Base-by-base conservation (phyloP, 2,888 invertebrate genomes). In the Andrena bucephala region DNA sequence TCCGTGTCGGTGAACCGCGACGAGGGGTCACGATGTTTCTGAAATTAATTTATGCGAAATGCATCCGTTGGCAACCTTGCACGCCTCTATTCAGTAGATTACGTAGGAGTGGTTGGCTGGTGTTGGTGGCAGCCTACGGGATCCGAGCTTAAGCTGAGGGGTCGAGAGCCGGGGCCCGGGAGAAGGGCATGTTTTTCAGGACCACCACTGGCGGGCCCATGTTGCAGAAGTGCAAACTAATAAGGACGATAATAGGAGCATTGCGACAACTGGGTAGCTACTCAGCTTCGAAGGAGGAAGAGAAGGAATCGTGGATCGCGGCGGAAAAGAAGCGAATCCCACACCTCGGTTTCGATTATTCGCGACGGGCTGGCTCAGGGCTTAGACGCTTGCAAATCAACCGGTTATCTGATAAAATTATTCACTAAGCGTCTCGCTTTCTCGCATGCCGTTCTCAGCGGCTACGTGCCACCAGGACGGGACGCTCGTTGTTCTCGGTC, bases 41-140 rank as follows among this genome's bases (percentile, higher is more conserved):
- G 82, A 77, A 83, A 89, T 90, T 89, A 87, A 90, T 89, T 90
- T 88, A 86, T 86, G 85, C 86, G 81, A 75, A 86, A 84, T 84
- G 77, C 77, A 77, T 78, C 82, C 83, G 48, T 81, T 81, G 86
- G 87, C 88, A 90, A 89, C 85, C 87, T 88, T 88, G 87, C 87
- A n/a, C 81, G 48, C 81, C 83, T 85, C 54, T 54, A 66, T 16
- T 67, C 6, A 13, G 33, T 42, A 42, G 67, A 67, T 74, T 52
- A 70, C 75, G 71, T 75, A 27, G 60, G 31, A 7, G 69, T 59
- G 48, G 42, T 65, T n/a, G 29, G 33, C 50, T 3, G 42, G 54
- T 20, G 24, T 57, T 57, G 24, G 10, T 20, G 20, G 24, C 54
- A 7, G 57, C 57, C n/a, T 2, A 52, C 65, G 10, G 16, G 67